Evolutionary conservation across 2,797 vertebrate species (phyloP).

Genomic region (Lerista edwardsae): DNA sequence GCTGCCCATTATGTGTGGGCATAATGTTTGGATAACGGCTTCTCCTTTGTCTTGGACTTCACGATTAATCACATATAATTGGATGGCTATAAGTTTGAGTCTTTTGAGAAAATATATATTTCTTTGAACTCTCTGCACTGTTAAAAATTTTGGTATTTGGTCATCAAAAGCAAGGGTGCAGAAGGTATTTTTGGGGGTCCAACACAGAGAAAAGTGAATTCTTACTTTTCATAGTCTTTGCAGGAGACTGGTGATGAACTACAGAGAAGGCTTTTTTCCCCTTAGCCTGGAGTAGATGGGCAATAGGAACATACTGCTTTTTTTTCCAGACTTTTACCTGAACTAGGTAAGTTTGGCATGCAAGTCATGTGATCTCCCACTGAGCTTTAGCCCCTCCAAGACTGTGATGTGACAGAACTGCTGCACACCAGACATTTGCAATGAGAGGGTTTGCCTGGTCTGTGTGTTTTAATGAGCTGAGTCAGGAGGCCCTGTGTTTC

Average conservation of each 20-base stretch:
- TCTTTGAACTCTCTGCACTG: neutral
- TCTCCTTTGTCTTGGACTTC: neutral
- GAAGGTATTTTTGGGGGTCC: neutral
- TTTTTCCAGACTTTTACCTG: neutral
- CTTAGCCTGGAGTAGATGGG: neutral
- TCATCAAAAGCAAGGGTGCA: neutral
- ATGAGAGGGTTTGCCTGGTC: neutral
- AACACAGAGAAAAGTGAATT: neutral
- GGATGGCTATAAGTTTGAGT: neutral
- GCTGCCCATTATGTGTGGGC: neutral
- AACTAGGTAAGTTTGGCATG: too few species aligned
- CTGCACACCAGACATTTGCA: neutral
- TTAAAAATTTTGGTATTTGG: neutral
- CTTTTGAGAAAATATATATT: neutral
- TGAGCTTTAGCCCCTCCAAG: too few species aligned
- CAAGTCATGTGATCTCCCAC: too few species aligned
- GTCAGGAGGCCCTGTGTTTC: neutral
- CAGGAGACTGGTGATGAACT: neutral
- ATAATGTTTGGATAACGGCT: neutral
- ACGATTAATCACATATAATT: neutral
- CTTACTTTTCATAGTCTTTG: neutral
- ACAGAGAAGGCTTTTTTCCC: too few species aligned
- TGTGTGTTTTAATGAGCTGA: neutral
- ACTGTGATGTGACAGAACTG: neutral
- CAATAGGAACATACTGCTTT: neutral